Conservation (phyloP, 1,140 invertebrate genomes). For the Melanaphis sacchari region DNA sequence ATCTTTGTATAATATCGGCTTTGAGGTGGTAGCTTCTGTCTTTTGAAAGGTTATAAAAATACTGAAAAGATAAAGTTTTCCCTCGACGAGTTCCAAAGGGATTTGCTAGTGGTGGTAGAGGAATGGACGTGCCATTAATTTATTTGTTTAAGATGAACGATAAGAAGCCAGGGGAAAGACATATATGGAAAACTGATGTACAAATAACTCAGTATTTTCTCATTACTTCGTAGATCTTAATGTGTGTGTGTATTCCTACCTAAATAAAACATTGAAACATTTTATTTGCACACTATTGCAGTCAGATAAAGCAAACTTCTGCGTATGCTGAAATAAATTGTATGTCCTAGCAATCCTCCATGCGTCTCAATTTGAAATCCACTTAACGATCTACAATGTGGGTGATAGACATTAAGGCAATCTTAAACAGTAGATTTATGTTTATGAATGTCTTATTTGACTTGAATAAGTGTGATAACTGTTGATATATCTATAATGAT, state of each 20-base stretch:
- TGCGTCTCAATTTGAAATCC: neutral
- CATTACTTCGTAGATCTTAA: neutral
- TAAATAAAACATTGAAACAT: neutral
- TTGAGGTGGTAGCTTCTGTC: neutral
- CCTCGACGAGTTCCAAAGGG: conserved; percentile 29
- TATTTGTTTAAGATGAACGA: conserved; percentile 48
- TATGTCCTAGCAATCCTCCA: neutral
- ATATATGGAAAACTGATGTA: conserved; percentile 48
- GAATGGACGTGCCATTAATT: conserved; percentile 42
- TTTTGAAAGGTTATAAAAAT: conserved; percentile 46
- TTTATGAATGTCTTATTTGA: neutral
- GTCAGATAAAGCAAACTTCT: conserved; percentile 20
- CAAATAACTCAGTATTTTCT: conserved; percentile 41
- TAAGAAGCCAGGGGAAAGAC: conserved; percentile 34
- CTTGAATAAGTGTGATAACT: neutral
- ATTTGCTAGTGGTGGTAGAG: neutral
- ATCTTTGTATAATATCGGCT: conserved; percentile 30
- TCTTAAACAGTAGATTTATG: neutral
- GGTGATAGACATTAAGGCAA: neutral
- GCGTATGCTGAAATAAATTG: neutral
- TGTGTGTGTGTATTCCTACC: neutral
- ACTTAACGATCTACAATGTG: neutral
- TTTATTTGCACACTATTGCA: conserved; percentile 22
- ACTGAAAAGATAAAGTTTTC: conserved; percentile 44
- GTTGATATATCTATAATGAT: neutral